Percentiles rank a stretch among this genome's conserved stretches.
These are phyloP conservation scores for Callipepla californica DNA, from an alignment of 2,113 vertebrate species.

Conservation along the genomic window DNA sequence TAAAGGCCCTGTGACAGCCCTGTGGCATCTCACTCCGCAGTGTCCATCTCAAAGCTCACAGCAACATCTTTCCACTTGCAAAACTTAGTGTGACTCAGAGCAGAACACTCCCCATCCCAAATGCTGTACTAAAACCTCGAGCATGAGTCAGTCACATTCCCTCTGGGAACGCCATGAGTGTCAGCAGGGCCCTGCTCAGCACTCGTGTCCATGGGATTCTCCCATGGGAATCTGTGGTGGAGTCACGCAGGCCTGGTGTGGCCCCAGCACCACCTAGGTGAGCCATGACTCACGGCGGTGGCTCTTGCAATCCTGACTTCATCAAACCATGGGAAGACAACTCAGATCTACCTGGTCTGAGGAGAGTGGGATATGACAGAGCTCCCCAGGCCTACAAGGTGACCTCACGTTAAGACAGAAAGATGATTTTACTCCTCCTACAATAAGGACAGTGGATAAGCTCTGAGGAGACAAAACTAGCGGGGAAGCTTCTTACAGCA, in stretches of 20 bases:
- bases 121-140: not conserved
- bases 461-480: not conserved
- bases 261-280: fast-evolving
- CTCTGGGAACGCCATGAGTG: not conserved
- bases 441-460: not conserved
- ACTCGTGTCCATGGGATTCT: not conserved
- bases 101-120: constrained; percentile 46
- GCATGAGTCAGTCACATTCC: constrained; percentile 1
- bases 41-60: fast-evolving
- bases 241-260: fast-evolving
- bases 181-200: not conserved
- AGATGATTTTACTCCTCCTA: not conserved
- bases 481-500: not conserved
- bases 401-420: not conserved
- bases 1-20: fast-evolving
- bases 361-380: not conserved
- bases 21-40: not conserved
- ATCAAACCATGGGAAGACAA: not conserved
- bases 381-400: not conserved
- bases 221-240: not conserved
- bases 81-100: constrained; percentile 28
- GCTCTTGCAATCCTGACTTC: not conserved
- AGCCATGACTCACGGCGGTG: fast-evolving
- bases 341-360: not conserved
- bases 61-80: not conserved